phyloP scores from a whole-genome alignment of 2,888 invertebrate species.

The Patella ulyssiponensis region DNA sequence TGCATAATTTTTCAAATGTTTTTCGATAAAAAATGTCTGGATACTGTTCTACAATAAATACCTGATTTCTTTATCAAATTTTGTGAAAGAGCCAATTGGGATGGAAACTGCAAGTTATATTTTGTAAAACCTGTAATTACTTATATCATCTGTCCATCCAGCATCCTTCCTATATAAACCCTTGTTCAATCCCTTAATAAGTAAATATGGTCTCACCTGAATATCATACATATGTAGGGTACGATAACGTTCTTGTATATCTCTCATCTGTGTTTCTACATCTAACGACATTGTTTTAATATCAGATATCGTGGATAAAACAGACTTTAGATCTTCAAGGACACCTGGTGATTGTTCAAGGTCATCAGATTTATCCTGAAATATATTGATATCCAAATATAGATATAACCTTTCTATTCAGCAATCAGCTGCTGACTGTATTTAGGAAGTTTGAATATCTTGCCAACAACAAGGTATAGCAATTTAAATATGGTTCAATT shows the following conservation, averaged over 20 bases:
- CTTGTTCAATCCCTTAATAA: too few relatives aligned
- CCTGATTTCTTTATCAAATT: too few relatives aligned
- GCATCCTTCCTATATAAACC: too few relatives aligned
- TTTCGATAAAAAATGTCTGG: background rate
- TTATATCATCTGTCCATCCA: too few relatives aligned
- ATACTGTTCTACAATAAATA: background rate
- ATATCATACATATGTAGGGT: constrained; percentile 83
- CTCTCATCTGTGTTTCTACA: constrained; percentile 83
- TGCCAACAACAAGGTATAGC: too few relatives aligned
- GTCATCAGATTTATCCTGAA: constrained; percentile 77
- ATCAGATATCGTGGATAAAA: constrained; percentile 86
- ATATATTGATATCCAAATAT: constrained; percentile 13
- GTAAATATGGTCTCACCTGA: constrained; percentile 73
- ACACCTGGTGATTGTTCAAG: constrained; percentile 85
- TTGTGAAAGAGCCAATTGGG: too few relatives aligned
- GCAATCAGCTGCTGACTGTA: too few relatives aligned
- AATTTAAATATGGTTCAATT: too few relatives aligned
- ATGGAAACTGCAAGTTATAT: too few relatives aligned
- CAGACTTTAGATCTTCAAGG: constrained; percentile 85
- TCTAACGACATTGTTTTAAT: constrained; percentile 84
- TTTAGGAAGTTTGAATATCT: too few relatives aligned
- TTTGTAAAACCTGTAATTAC: too few relatives aligned
- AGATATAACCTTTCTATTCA: background rate
- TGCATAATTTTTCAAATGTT: too few relatives aligned
- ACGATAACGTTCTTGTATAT: constrained; percentile 83